A percentile compares a stretch with the other conserved stretches of the same genome.
Evolutionary conservation across 2,797 vertebrate genomes (phyloP).

Genomic region (Epinephelus awoara): DNA sequence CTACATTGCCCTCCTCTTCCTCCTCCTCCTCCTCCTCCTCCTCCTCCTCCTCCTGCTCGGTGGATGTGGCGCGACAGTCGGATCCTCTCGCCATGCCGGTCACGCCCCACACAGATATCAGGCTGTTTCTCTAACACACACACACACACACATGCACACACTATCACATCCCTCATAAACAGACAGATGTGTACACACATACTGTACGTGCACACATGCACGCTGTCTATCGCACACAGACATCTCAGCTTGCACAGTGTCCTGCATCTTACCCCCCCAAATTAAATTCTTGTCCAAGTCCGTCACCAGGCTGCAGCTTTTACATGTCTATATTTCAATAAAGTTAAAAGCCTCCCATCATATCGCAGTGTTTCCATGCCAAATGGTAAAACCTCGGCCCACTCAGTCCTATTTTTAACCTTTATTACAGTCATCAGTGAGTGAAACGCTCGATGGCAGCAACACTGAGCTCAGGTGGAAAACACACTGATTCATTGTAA

Average conservation of each 20-base stretch:
- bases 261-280: conserved; percentile 21
- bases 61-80: conserved; percentile 69
- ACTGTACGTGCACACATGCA: conserved; percentile 11
- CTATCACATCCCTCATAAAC: conserved; percentile 28
- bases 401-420: conserved; percentile 70
- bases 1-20: conserved; percentile 26
- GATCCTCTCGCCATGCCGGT: conserved; percentile 80
- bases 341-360: conserved; percentile 54
- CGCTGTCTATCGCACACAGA: conserved; percentile 25
- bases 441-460: conserved; percentile 49
- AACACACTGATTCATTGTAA: conserved; percentile 34
- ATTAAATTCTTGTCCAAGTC: conserved; percentile 4
- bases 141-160: conserved; percentile 7
- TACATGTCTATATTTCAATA: conserved; percentile 28
- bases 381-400: conserved; percentile 60
- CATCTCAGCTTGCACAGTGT: conserved; percentile 14
- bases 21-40: conserved; percentile 29
- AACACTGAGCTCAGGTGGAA: conserved; percentile 57
- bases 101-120: conserved; percentile 81
- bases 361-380: conserved; percentile 36
- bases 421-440: conserved; percentile 66
- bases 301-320: conserved; percentile 27
- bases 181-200: conserved; percentile 12
- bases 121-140: conserved; percentile 55
- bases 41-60: conserved; percentile 53